Percentiles rank a stretch among this genome's conserved stretches.
These are phyloP conservation scores for Amniataba percoides DNA, from an alignment of 2,797 vertebrate genomes.

Conservation along the genomic window DNA sequence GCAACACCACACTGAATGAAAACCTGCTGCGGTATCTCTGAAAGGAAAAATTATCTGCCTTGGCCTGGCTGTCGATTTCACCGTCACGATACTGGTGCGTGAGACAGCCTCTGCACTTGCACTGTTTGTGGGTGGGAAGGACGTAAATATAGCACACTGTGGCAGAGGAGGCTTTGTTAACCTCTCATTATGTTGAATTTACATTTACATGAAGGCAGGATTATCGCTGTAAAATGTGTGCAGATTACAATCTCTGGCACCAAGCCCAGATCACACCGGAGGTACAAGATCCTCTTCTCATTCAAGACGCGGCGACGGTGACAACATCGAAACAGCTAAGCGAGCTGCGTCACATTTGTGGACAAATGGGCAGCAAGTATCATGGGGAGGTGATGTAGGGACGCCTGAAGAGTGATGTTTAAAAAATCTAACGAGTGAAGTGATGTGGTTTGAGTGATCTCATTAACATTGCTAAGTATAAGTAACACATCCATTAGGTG, in stretches of 20 bases:
- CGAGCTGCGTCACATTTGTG: background rate
- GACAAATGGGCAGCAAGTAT: background rate
- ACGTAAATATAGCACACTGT: conserved; percentile 36
- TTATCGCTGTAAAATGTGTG: conserved; percentile 39
- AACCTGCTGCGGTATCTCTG: background rate
- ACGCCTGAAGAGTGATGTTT: background rate
- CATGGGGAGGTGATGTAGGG: background rate
- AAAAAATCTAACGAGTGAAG: background rate
- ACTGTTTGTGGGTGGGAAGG: conserved; percentile 37
- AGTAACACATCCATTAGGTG: conserved; percentile 4
- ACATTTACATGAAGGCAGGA: conserved; percentile 47
- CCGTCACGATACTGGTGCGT: background rate
- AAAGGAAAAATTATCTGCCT: conserved; percentile 17
- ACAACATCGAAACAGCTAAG: background rate
- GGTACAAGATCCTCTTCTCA: background rate
- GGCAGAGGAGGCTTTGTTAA: conserved; percentile 42
- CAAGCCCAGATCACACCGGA: conserved; percentile 13
- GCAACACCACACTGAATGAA: conserved; percentile 1
- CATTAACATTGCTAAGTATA: background rate
- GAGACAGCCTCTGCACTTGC: conserved; percentile 26
- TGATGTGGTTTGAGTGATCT: background rate
- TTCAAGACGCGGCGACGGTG: background rate
- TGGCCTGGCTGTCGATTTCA: conserved; percentile 2
- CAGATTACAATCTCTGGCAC: conserved; percentile 30
- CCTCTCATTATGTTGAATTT: conserved; percentile 49